These are phyloP conservation scores for Melanostoma mellinum DNA, from an alignment of 2,888 invertebrate species.

Conservation along the genomic window DNA sequence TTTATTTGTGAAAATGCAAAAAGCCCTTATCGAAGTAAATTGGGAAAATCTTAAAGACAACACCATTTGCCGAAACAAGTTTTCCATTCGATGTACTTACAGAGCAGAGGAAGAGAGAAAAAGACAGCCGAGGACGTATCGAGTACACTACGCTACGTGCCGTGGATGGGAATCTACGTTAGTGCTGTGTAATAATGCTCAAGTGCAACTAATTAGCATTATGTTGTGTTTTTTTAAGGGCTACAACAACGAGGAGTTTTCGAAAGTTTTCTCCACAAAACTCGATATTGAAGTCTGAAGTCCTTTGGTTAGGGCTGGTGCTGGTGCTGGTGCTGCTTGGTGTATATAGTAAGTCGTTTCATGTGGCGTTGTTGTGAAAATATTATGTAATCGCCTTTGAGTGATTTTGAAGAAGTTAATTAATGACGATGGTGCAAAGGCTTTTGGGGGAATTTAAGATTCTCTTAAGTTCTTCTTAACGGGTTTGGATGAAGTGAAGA, in stretches of 20 bases:
- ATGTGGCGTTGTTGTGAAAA: constrained; percentile 58
- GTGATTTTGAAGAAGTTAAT: constrained; percentile 70
- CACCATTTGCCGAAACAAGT: constrained; percentile 36
- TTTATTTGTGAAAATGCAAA: constrained; percentile 44
- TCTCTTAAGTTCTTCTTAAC: constrained; percentile 46
- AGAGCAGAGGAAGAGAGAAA: background rate
- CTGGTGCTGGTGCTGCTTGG: background rate
- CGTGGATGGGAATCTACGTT: constrained; percentile 37
- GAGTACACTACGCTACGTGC: background rate
- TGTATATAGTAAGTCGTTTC: constrained; percentile 23
- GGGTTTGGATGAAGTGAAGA: constrained; percentile 11
- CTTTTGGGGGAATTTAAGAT: constrained; percentile 33
- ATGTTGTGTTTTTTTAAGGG: constrained; percentile 26
- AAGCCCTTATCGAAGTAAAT: constrained; percentile 65
- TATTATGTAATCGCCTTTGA: constrained; percentile 69
- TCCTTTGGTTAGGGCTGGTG: constrained; percentile 6
- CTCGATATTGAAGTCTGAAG: constrained; percentile 9
- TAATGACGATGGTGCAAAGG: constrained; percentile 53
- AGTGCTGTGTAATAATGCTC: constrained; percentile 63
- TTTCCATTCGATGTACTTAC: constrained; percentile 25
- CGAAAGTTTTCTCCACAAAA: constrained; percentile 17
- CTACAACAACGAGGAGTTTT: constrained; percentile 7
- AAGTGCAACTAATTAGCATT: constrained; percentile 73
- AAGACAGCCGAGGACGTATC: constrained; percentile 20
- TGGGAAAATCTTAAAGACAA: constrained; percentile 64